Evolutionary conservation across 2,888 invertebrate species (phyloP).

Genomic region (Habroteleia sp.): DNA sequence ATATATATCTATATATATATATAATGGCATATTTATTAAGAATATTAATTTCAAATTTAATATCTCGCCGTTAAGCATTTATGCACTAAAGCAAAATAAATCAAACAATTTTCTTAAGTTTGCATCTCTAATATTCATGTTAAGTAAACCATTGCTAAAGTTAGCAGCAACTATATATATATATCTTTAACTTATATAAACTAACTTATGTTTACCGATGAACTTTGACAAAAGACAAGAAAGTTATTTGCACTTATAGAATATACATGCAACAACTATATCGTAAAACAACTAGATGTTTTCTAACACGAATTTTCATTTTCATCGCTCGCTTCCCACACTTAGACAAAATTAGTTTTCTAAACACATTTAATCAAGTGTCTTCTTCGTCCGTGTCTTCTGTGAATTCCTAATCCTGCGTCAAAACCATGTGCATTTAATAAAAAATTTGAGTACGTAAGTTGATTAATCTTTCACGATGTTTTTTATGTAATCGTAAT

Average conservation of each 20-base stretch:
- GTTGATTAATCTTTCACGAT: conserved; percentile 5
- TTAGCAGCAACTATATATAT: conserved; percentile 20
- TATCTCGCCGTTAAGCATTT: too few relatives aligned
- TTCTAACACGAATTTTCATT: conserved; percentile 21
- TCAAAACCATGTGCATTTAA: conserved; percentile 10
- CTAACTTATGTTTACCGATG: conserved; percentile 29
- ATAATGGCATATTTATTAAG: too few relatives aligned
- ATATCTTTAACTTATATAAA: conserved; percentile 15
- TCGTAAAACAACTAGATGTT: conserved; percentile 12
- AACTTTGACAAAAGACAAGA: conserved; percentile 30
- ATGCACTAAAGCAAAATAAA: background rate
- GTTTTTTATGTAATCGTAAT: conserved; percentile 10
- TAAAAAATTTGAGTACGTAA: conserved; percentile 2
- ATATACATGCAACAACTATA: conserved; percentile 12
- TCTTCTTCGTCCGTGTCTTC: background rate
- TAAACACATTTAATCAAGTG: conserved; percentile 25
- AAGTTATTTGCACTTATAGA: conserved; percentile 33
- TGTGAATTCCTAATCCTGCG: conserved; percentile 3
- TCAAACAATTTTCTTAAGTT: conserved; percentile 1
- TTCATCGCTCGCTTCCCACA: background rate
- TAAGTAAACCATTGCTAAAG: conserved; percentile 22
- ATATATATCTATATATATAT: too few relatives aligned
- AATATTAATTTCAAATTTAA: too few relatives aligned
- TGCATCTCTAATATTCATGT: conserved; percentile 4
- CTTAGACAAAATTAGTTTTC: conserved; percentile 27